phyloP scores from a whole-genome alignment of 1,140 invertebrate genomes.

The Eubasilissa regina region DNA sequence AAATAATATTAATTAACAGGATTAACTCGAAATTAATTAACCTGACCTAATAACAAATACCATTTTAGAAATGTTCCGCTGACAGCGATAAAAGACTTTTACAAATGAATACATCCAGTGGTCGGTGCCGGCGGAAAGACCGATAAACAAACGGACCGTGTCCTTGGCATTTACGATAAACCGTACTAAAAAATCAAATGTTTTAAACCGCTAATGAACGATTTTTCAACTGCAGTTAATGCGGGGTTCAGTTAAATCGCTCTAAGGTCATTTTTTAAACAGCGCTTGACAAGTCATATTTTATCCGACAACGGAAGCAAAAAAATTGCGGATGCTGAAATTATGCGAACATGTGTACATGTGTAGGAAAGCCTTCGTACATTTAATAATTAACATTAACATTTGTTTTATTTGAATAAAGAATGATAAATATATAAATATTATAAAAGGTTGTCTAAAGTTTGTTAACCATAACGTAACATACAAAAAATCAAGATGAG shows the following conservation, averaged over 20 bases:
- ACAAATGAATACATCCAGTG: conserved; percentile 46
- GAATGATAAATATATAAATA: no score
- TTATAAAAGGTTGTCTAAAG: no score
- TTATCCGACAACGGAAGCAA: neutral
- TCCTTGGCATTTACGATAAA: conserved; percentile 46
- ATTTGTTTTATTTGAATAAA: no score
- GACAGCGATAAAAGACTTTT: conserved; percentile 27
- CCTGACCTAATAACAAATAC: conserved; percentile 24
- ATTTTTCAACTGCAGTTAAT: conserved; percentile 33
- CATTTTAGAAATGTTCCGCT: conserved; percentile 18
- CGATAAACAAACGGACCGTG: neutral
- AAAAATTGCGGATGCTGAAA: neutral
- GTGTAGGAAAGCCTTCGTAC: no score
- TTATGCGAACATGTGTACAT: neutral
- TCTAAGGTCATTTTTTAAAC: conserved; percentile 1
- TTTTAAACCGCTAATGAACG: conserved; percentile 23
- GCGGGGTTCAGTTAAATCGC: conserved; percentile 22
- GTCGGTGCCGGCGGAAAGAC: conserved; percentile 36
- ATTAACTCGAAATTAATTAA: conserved; percentile 28
- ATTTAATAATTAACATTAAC: no score
- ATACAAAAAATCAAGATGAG: no score
- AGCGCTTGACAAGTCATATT: neutral
- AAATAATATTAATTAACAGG: conserved; percentile 25
- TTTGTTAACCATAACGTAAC: no score
- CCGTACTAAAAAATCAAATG: conserved; percentile 30